phyloP scores from a whole-genome alignment of 2,888 invertebrate genomes.

The Tetheella fluctuosa region DNA sequence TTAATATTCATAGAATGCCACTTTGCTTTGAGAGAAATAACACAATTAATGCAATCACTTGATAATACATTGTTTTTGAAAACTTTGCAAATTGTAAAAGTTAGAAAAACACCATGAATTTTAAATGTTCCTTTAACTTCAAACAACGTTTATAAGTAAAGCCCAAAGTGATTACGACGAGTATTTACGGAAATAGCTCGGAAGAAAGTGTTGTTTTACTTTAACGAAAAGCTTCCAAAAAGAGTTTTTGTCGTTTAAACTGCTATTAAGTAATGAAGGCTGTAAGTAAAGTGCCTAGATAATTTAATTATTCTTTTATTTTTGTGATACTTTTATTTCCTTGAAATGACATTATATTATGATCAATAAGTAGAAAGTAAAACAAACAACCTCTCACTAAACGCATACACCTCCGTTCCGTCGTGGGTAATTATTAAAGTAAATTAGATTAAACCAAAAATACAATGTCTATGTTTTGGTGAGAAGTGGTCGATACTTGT shows the following conservation, averaged over 20 bases:
- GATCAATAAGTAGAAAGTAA: too few relatives aligned
- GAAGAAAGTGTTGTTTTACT: slow-evolving; percentile 20
- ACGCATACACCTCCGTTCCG: too few relatives aligned
- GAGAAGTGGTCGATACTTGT: too few relatives aligned
- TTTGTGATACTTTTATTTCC: neutral
- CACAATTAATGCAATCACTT: neutral
- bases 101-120: slow-evolving; percentile 13
- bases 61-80: neutral
- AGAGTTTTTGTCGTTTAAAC: slow-evolving; percentile 19
- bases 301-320: neutral
- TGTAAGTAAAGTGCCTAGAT: slow-evolving; percentile 17
- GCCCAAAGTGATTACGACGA: slow-evolving; percentile 13
- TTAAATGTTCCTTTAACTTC: slow-evolving; percentile 12
- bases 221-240: slow-evolving; percentile 20
- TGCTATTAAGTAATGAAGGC: slow-evolving; percentile 22
- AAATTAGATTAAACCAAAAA: neutral
- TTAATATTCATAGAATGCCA: neutral
- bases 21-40: neutral
- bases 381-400: too few relatives aligned
- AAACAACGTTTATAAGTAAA: slow-evolving; percentile 14
- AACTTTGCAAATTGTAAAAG: slow-evolving; percentile 10
- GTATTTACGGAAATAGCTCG: slow-evolving; percentile 16
- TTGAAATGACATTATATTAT: too few relatives aligned
- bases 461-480: neutral
- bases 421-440: neutral